Percentiles rank a stretch among this genome's conserved stretches.
These are phyloP conservation scores for Nothoprocta perdicaria DNA, from an alignment of 2,113 vertebrate genomes.

Conservation along the genomic window DNA sequence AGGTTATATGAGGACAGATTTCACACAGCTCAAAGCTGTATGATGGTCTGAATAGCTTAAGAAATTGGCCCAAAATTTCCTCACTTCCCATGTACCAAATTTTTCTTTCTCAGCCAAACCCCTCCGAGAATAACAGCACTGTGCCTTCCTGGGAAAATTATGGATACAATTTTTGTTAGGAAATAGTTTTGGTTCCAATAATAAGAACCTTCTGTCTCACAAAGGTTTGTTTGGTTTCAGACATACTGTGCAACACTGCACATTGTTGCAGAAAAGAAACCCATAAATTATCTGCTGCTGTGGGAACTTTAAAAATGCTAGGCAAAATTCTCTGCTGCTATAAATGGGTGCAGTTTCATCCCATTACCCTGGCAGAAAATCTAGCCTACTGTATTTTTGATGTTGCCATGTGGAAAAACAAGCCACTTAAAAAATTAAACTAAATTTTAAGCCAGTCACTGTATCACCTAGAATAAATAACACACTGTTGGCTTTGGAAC, in stretches of 20 bases:
- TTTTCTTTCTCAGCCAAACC: neutral
- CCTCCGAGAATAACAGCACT: neutral
- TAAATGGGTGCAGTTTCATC: neutral
- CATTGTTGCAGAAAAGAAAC: neutral
- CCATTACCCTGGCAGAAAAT: neutral
- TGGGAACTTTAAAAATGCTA: neutral
- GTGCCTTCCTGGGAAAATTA: neutral
- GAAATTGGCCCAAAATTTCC: neutral
- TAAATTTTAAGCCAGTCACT: neutral
- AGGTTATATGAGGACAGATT: neutral
- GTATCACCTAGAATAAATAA: neutral
- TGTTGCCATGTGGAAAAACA: neutral
- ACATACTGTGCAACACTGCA: neutral
- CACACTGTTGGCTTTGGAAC: neutral
- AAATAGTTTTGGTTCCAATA: neutral
- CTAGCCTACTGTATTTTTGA: neutral
- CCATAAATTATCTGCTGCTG: neutral
- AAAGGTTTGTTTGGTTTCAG: constrained; percentile 13
- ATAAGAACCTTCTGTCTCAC: constrained; percentile 24
- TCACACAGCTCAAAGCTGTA: neutral
- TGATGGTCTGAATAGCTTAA: neutral
- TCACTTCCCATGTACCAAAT: neutral
- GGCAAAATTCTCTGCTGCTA: neutral
- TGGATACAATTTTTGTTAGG: neutral
- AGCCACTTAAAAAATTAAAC: neutral